A percentile compares a stretch with the other conserved stretches of the same genome.
These are phyloP conservation scores for Mareca penelope DNA, from an alignment of 2,797 vertebrate genomes.

Conservation along the genomic window DNA sequence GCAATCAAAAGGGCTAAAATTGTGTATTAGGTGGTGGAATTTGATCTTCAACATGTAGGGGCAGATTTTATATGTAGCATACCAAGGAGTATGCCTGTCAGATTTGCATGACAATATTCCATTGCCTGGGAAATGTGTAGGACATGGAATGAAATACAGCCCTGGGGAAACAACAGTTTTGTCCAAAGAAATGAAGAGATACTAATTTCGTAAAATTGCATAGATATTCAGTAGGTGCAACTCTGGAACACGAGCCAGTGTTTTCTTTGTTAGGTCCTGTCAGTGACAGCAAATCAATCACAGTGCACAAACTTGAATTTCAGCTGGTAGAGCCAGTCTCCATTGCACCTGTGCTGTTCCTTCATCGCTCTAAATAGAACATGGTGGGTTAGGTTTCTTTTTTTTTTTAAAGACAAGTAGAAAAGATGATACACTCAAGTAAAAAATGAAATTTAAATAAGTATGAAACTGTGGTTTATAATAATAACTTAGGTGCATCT, in stretches of 20 bases:
- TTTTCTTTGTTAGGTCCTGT: conserved; percentile 49
- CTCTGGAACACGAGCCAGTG: conserved; percentile 4
- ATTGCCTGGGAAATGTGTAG: conserved; percentile 67
- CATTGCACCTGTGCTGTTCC: background rate
- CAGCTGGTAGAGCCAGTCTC: conserved; percentile 25
- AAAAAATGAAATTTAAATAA: background rate
- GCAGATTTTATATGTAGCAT: conserved; percentile 6
- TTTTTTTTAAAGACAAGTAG: background rate
- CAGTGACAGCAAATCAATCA: background rate
- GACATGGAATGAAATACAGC: conserved; percentile 42
- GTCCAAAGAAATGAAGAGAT: conserved; percentile 26
- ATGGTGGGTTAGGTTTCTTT: background rate
- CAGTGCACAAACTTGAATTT: conserved; percentile 27
- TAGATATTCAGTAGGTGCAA: conserved; percentile 19
- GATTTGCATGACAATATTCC: conserved; percentile 54
- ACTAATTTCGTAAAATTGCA: conserved; percentile 22
- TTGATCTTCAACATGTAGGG: conserved; percentile 1
- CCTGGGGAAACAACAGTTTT: conserved; percentile 47
- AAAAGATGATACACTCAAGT: background rate
- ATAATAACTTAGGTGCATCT: background rate
- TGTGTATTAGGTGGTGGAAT: conserved; percentile 4
- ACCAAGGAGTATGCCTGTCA: background rate
- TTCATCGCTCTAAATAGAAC: background rate
- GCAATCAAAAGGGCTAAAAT: background rate
- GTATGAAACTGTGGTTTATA: background rate